These are phyloP conservation scores for Lacerta bilineata DNA, from an alignment of 2,797 vertebrate species.

Conservation along the genomic window DNA sequence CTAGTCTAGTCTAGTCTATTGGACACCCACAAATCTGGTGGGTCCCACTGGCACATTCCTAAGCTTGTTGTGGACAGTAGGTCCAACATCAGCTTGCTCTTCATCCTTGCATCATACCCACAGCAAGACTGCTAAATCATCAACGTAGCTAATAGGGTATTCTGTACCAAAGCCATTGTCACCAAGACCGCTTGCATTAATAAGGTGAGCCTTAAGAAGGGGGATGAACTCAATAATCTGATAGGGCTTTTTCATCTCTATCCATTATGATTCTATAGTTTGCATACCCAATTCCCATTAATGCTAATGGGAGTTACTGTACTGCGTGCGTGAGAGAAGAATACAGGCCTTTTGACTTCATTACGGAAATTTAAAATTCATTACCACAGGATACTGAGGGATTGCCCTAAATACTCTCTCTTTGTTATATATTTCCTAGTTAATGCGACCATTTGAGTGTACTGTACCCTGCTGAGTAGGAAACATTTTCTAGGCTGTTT, in stretches of 20 bases:
- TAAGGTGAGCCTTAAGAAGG: slow-evolving; percentile 23
- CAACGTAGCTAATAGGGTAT: not conserved
- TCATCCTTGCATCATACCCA: slow-evolving; percentile 20
- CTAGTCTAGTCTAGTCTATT: too few relatives aligned
- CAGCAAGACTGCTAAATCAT: not conserved
- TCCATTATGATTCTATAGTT: slow-evolving; percentile 50
- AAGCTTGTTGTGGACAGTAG: not conserved
- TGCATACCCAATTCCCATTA: slow-evolving; percentile 54
- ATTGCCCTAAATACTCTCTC: slow-evolving; percentile 76
- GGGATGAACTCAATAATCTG: slow-evolving; percentile 53
- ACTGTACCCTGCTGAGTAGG: slow-evolving; percentile 76
- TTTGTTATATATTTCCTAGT: slow-evolving; percentile 76
- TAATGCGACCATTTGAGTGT: slow-evolving; percentile 77
- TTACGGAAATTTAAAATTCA: slow-evolving; percentile 79
- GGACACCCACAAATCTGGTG: too few relatives aligned
- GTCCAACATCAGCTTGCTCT: not conserved
- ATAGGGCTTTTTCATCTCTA: slow-evolving; percentile 49
- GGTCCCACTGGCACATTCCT: too few relatives aligned
- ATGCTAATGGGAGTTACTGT: slow-evolving; percentile 59
- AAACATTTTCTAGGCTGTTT: slow-evolving; percentile 76
- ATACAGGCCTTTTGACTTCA: slow-evolving; percentile 73
- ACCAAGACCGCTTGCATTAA: not conserved
- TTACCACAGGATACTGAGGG: slow-evolving; percentile 75
- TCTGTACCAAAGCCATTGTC: slow-evolving; percentile 47
- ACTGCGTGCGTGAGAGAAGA: slow-evolving; percentile 50